Percentiles rank a stretch among this genome's conserved stretches.
phyloP scores from a whole-genome alignment of 2,797 vertebrate genomes.

The Mastacembelus armatus region DNA sequence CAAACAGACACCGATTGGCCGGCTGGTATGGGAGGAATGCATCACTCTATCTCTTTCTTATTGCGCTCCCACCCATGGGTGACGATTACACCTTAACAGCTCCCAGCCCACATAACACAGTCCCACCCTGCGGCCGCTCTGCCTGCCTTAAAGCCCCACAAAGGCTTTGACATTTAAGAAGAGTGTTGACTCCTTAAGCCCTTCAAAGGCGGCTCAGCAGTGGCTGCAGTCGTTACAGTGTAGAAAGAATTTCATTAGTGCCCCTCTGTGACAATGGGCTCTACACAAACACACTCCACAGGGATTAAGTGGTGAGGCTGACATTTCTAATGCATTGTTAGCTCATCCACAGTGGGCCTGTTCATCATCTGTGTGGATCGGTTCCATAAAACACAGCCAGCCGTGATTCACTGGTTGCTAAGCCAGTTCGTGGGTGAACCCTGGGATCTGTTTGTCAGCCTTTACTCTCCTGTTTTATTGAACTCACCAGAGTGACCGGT shows the following conservation, averaged over 20 bases:
- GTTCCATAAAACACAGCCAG: slow-evolving; percentile 59
- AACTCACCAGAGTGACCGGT: slow-evolving; percentile 46
- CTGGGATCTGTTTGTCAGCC: slow-evolving; percentile 45
- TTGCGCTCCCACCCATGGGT: slow-evolving; percentile 51
- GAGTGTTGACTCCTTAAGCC: slow-evolving; percentile 70
- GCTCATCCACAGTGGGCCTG: slow-evolving; percentile 34
- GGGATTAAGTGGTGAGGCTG: slow-evolving; percentile 50
- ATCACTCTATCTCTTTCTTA: slow-evolving; percentile 54
- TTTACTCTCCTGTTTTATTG: slow-evolving; percentile 56
- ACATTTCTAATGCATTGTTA: slow-evolving; percentile 50
- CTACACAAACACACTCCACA: slow-evolving; percentile 53
- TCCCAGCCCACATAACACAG: slow-evolving; percentile 27
- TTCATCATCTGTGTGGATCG: slow-evolving; percentile 39
- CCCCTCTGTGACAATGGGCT: slow-evolving; percentile 50
- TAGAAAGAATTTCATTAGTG: slow-evolving; percentile 78
- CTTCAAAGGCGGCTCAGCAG: slow-evolving; percentile 60
- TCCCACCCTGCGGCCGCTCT: slow-evolving; percentile 52
- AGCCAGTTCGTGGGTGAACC: slow-evolving; percentile 50
- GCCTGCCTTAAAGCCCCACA: slow-evolving; percentile 62
- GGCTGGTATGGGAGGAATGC: slow-evolving; percentile 74
- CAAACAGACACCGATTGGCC: too few species aligned
- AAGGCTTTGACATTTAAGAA: slow-evolving; percentile 76
- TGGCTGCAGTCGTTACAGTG: slow-evolving; percentile 60
- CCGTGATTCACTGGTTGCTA: slow-evolving; percentile 52
- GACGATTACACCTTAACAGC: slow-evolving; percentile 55